A percentile compares a stretch with the other conserved stretches of the same genome.
These are phyloP conservation scores for Leptodactylus fuscus DNA, from an alignment of 2,113 vertebrate species.

Conservation along the genomic window DNA sequence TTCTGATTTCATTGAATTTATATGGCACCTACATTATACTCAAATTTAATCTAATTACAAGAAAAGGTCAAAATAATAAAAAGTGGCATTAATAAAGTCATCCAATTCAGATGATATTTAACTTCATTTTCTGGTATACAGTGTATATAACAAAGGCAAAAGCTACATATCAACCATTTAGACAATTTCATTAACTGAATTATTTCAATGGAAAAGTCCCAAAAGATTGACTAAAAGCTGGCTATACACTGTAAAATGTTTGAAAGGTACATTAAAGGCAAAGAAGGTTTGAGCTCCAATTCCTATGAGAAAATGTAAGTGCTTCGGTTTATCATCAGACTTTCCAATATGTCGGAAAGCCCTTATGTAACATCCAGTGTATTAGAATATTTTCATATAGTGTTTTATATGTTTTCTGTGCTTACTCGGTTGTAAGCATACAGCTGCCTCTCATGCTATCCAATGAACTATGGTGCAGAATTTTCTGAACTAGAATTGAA, in stretches of 20 bases:
- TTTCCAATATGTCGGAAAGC: neutral
- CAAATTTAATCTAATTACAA: conserved; percentile 69
- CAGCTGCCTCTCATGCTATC: too few relatives aligned
- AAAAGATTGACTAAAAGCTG: neutral
- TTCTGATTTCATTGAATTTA: conserved; percentile 61
- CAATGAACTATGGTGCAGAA: too few relatives aligned
- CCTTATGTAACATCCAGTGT: neutral
- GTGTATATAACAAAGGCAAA: neutral
- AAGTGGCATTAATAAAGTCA: conserved; percentile 47
- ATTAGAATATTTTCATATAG: too few relatives aligned
- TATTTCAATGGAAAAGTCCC: neutral
- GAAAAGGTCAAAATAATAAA: conserved; percentile 68
- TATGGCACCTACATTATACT: conserved; percentile 62
- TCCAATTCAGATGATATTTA: conserved; percentile 41
- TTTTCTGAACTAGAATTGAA: too few relatives aligned
- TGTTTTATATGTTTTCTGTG: too few relatives aligned
- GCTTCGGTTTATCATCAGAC: neutral
- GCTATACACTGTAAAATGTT: neutral
- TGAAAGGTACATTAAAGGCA: neutral
- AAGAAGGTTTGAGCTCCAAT: neutral
- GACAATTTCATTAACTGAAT: neutral
- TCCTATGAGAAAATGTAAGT: neutral
- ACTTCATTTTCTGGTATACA: conserved; percentile 6
- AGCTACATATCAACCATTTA: neutral
- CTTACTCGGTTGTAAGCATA: too few relatives aligned